These are phyloP conservation scores for Pitta sordida DNA, from an alignment of 2,113 vertebrate genomes.

Conservation along the genomic window DNA sequence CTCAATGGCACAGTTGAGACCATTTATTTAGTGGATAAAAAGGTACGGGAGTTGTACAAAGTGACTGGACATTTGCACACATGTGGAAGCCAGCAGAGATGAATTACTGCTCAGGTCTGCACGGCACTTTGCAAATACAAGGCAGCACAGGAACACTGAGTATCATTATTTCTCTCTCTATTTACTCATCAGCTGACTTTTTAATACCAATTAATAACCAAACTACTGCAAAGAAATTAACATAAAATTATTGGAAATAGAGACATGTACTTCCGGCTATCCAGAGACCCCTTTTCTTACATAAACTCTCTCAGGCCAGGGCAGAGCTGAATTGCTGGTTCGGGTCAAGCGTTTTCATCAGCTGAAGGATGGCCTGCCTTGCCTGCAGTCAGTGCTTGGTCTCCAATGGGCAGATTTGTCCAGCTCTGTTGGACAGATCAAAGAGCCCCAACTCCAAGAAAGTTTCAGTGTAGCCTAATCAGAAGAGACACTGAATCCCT, in stretches of 20 bases:
- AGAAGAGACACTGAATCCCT: neutral
- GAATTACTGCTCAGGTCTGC: neutral
- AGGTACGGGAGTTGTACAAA: neutral
- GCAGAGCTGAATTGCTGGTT: neutral
- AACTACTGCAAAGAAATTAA: neutral
- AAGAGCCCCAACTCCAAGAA: neutral
- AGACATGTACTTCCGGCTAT: neutral
- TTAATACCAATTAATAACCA: neutral
- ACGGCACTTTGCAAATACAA: neutral
- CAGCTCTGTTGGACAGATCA: neutral
- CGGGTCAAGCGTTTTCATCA: neutral
- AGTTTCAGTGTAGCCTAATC: neutral
- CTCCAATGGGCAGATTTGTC: slow-evolving; percentile 14
- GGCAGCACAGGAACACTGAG: neutral
- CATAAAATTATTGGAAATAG: neutral
- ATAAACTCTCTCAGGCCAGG: neutral
- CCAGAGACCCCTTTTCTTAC: neutral
- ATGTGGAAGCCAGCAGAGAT: neutral
- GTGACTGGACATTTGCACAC: neutral
- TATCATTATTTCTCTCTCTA: neutral
- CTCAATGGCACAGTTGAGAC: neutral
- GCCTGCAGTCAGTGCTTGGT: neutral
- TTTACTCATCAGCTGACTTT: neutral
- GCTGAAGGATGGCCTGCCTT: neutral
- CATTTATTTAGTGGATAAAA: neutral